These are phyloP conservation scores for Scomber japonicus DNA, from an alignment of 2,113 vertebrate genomes.

Conservation along the genomic window DNA sequence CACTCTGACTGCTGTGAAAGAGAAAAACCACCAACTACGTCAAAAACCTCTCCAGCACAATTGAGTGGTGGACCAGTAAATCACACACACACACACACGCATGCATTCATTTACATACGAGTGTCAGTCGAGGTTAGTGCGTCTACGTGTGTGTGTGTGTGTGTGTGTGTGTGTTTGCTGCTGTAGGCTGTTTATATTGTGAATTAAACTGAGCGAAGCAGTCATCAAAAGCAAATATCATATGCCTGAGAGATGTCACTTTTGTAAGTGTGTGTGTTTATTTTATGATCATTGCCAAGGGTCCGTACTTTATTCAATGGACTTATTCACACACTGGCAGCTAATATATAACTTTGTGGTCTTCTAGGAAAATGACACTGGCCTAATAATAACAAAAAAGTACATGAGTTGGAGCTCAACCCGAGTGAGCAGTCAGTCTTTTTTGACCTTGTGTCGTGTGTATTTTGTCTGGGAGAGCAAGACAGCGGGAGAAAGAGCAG, in stretches of 20 bases:
- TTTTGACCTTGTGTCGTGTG: slow-evolving; percentile 38
- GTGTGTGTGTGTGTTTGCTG: slow-evolving; percentile 15
- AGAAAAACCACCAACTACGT: slow-evolving; percentile 60
- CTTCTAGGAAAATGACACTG: not conserved
- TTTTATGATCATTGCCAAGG: not conserved
- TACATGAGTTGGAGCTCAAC: not conserved
- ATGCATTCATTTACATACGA: not conserved
- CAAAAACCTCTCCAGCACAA: slow-evolving; percentile 33
- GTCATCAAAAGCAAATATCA: slow-evolving; percentile 4
- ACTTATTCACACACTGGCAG: slow-evolving; percentile 21
- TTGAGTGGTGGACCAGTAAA: slow-evolving; percentile 12
- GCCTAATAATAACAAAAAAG: slow-evolving; percentile 7
- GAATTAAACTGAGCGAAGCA: not conserved
- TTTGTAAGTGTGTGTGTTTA: not conserved
- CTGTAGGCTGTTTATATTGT: not conserved
- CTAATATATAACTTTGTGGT: slow-evolving; percentile 17
- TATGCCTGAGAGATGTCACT: not conserved
- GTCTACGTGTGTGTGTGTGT: not conserved
- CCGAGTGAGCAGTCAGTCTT: not conserved
- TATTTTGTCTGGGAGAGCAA: slow-evolving; percentile 32
- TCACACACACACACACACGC: slow-evolving; percentile 3
- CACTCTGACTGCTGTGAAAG: slow-evolving; percentile 16
- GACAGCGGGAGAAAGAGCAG: not conserved
- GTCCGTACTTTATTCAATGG: not conserved
- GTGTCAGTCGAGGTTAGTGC: not conserved